phyloP scores from a whole-genome alignment of 1,140 invertebrate species.

The Bombus haemorrhoidalis region DNA sequence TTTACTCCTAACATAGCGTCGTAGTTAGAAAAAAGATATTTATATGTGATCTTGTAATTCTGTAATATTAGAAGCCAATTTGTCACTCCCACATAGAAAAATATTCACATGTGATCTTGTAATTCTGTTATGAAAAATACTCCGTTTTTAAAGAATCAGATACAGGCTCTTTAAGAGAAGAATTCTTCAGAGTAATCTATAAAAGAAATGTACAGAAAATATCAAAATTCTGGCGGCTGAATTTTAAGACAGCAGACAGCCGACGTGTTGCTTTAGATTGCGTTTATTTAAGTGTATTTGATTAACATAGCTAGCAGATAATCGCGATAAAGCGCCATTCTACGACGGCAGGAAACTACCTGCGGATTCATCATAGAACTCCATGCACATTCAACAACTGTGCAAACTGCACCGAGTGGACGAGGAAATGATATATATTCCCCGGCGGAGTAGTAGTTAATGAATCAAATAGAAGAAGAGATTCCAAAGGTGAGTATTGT shows the following conservation, averaged over 20 bases:
- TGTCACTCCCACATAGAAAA: too few species aligned
- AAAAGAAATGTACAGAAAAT: too few species aligned
- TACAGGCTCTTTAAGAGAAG: background rate
- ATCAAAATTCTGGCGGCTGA: background rate
- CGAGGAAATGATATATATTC: slow-evolving; percentile 56
- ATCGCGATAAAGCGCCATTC: slow-evolving; percentile 34
- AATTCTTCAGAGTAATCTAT: background rate
- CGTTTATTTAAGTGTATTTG: slow-evolving; percentile 17
- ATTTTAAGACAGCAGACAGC: background rate
- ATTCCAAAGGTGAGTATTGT: slow-evolving; percentile 22
- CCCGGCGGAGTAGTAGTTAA: slow-evolving; percentile 50
- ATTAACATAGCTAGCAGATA: slow-evolving; percentile 45
- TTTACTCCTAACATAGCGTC: fast-evolving
- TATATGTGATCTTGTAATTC: too few species aligned
- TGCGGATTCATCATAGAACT: slow-evolving; percentile 10
- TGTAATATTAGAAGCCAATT: too few species aligned
- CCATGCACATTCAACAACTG: slow-evolving; percentile 34
- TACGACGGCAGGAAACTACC: slow-evolving; percentile 8
- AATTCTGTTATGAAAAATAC: background rate
- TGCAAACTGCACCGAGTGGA: slow-evolving; percentile 45
- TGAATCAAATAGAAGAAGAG: slow-evolving; percentile 54
- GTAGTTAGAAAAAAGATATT: too few species aligned
- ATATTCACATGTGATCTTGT: too few species aligned
- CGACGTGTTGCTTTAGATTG: background rate
- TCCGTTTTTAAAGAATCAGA: background rate